Percentiles rank a stretch among this genome's conserved stretches.
These are phyloP conservation scores for Creontiades dilutus DNA, from an alignment of 2,888 invertebrate species.

Conservation along the genomic window DNA sequence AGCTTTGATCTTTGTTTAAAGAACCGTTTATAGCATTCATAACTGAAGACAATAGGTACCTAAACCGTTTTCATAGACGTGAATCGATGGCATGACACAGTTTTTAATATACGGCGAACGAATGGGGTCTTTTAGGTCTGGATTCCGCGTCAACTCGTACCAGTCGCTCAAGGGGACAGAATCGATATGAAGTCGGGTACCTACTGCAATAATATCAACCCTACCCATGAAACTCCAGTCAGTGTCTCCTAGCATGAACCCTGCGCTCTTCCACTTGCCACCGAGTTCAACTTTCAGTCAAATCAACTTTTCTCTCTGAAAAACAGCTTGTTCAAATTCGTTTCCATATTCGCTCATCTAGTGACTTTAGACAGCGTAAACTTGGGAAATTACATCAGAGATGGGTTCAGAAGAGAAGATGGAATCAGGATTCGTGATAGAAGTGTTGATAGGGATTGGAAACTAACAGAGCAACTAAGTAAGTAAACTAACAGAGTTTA, in stretches of 20 bases:
- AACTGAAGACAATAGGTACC: not conserved
- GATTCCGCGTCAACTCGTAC: conserved; percentile 32
- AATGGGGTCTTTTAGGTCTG: not conserved
- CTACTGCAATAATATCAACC: conserved; percentile 59
- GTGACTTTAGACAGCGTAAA: too few species aligned
- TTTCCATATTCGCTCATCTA: too few species aligned
- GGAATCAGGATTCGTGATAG: too few species aligned
- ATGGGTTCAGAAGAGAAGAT: too few species aligned
- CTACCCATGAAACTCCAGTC: conserved; percentile 18
- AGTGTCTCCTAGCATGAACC: not conserved
- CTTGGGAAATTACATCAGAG: too few species aligned
- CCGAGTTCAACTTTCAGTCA: not conserved
- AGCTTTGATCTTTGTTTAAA: too few species aligned
- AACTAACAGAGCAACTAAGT: too few species aligned
- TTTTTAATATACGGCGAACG: conserved; percentile 46
- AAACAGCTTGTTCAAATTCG: too few species aligned
- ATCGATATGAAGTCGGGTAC: conserved; percentile 33
- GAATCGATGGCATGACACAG: conserved; percentile 55
- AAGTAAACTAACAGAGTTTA: too few species aligned
- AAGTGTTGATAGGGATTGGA: too few species aligned
- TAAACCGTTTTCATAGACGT: too few species aligned
- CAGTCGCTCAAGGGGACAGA: conserved; percentile 40
- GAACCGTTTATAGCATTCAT: not conserved
- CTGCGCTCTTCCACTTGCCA: not conserved
- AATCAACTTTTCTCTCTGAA: too few species aligned